These are phyloP conservation scores for Willisornis vidua DNA, from an alignment of 2,113 vertebrate genomes.

Conservation along the genomic window DNA sequence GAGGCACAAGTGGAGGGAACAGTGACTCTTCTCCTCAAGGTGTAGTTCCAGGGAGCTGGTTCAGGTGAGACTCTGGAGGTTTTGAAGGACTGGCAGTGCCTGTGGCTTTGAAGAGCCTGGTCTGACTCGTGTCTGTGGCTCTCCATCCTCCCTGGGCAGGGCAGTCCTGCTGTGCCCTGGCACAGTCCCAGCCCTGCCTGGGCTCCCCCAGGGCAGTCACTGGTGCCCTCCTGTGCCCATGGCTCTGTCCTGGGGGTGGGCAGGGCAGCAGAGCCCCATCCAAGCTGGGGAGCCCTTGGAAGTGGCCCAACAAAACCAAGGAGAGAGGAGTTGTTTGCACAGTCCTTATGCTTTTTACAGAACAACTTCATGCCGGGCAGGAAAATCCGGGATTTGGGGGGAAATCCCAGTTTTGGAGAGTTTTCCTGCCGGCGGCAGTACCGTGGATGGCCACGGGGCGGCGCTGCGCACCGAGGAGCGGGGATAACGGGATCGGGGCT, in stretches of 20 bases:
- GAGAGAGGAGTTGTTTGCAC: no score
- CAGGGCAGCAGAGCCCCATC: no score
- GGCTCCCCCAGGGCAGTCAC: background rate
- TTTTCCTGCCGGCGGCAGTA: background rate
- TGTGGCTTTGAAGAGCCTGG: background rate
- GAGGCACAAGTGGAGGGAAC: background rate
- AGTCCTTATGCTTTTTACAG: fast-evolving
- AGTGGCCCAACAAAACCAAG: background rate
- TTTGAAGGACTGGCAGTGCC: fast-evolving
- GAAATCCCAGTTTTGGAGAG: background rate
- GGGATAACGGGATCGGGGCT: no score
- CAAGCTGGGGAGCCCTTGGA: background rate
- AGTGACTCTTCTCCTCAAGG: fast-evolving
- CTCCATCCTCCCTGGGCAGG: fast-evolving
- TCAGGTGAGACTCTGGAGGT: fast-evolving
- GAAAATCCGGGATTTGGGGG: background rate
- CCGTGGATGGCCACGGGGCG: background rate
- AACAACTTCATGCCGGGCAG: no score
- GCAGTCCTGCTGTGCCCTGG: background rate
- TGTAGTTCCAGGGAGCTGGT: background rate
- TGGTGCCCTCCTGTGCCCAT: no score
- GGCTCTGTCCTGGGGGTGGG: fast-evolving
- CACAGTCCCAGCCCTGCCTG: background rate
- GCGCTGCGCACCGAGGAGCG: background rate
- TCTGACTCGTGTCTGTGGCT: fast-evolving